These are phyloP conservation scores for Microcaecilia unicolor DNA, from an alignment of 2,797 vertebrate genomes.

Conservation along the genomic window DNA sequence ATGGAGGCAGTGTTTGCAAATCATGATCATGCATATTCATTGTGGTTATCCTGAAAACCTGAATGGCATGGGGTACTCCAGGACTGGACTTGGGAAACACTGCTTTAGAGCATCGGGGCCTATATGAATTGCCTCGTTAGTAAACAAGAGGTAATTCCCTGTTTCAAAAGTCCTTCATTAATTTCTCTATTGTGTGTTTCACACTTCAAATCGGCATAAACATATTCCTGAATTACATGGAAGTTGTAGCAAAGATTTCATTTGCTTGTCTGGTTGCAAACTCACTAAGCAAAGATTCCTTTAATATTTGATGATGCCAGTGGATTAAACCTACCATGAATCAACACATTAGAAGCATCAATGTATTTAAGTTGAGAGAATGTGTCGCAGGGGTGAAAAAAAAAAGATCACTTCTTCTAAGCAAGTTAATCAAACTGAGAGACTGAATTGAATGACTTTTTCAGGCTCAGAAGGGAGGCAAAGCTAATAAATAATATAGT, in stretches of 20 bases:
- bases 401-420: constrained; percentile 21
- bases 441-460: constrained; percentile 7
- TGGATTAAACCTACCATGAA: constrained; percentile 31
- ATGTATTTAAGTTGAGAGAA: constrained; percentile 28
- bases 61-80: too few species aligned
- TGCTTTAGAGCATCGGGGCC: too few species aligned
- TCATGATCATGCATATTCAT: too few species aligned
- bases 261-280: constrained; percentile 29
- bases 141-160: background rate
- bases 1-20: too few species aligned
- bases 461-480: background rate
- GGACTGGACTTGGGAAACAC: too few species aligned
- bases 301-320: constrained; percentile 29
- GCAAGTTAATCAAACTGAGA: constrained; percentile 16
- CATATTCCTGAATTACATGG: constrained; percentile 18
- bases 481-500: constrained; percentile 30
- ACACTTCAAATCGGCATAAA: too few species aligned
- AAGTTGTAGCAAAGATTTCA: constrained; percentile 15
- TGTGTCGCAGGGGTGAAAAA: constrained; percentile 27
- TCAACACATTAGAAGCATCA: constrained; percentile 39
- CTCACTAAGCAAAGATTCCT: constrained; percentile 20
- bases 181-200: background rate
- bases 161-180: background rate
- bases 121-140: background rate
- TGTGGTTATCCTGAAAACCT: too few species aligned